Percentiles rank a stretch among this genome's conserved stretches.
Evolutionary conservation across 2,113 vertebrate genomes (phyloP).

Genomic region (Peromyscus californicus): DNA sequence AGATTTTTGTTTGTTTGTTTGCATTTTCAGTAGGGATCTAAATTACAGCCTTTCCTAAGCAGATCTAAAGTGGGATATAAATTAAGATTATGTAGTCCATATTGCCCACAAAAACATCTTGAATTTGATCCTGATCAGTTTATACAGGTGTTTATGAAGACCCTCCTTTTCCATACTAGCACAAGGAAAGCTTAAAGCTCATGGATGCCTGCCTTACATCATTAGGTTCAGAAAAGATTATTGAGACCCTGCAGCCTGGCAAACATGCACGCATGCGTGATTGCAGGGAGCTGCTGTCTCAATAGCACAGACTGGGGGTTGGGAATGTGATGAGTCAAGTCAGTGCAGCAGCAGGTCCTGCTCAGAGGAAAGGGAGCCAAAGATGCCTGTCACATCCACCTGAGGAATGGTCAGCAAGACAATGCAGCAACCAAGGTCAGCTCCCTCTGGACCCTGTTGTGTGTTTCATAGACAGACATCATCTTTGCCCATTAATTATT

Average conservation of each 20-base stretch:
- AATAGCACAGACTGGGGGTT: not conserved
- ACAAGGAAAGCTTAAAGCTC: not conserved
- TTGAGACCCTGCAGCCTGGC: not conserved
- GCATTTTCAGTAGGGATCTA: not conserved
- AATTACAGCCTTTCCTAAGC: not conserved
- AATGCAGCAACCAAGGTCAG: not conserved
- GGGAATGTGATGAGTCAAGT: not conserved
- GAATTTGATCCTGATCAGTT: not conserved
- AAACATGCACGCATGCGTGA: not conserved
- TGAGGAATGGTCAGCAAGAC: not conserved
- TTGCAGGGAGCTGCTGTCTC: not conserved
- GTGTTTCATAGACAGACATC: not conserved
- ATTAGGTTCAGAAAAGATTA: not conserved
- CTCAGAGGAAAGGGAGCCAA: not conserved
- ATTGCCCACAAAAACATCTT: not conserved
- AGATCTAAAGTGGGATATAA: too few species aligned
- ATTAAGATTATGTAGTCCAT: too few species aligned
- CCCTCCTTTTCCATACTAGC: not conserved
- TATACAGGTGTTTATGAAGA: not conserved
- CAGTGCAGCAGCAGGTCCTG: not conserved
- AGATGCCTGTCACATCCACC: not conserved
- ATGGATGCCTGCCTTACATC: not conserved
- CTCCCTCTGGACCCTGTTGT: rapidly evolving
- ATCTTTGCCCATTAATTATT: not conserved
- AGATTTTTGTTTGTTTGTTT: not conserved